Conservation (phyloP, 2,113 vertebrate species). For the Acanthisitta chloris region DNA sequence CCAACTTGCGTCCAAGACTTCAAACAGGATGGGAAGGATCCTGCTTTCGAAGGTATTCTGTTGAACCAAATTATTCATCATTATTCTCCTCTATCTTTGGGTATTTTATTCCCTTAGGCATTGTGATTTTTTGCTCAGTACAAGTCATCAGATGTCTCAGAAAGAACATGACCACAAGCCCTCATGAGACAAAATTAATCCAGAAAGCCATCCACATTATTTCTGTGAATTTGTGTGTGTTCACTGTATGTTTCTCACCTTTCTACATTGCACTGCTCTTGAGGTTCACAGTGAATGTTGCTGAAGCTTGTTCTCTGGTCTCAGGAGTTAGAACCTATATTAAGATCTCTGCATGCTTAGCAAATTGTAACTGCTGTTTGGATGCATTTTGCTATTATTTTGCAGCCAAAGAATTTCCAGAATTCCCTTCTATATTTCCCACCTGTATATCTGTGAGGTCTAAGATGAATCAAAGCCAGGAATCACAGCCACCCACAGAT, state of each 20-base stretch:
- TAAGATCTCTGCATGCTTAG: conserved; percentile 4
- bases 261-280: conserved; percentile 28
- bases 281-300: background rate
- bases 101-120: conserved; percentile 62
- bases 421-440: background rate
- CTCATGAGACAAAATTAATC: background rate
- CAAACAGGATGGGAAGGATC: fast-evolving
- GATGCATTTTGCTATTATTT: conserved; percentile 80
- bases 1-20: fast-evolving
- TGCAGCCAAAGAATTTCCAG: conserved; percentile 70
- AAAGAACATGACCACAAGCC: background rate
- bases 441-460: background rate
- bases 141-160: conserved; percentile 63
- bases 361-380: conserved; percentile 76
- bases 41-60: conserved; percentile 16
- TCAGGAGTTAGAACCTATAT: background rate
- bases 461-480: background rate
- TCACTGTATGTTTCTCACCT: conserved; percentile 74
- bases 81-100: background rate
- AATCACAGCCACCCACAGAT: background rate
- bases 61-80: fast-evolving
- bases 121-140: conserved; percentile 73
- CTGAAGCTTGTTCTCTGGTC: background rate
- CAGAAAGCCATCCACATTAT: conserved; percentile 66
- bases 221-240: conserved; percentile 72